Evolutionary conservation across 2,797 vertebrate genomes (phyloP).

Genomic region (Poeciliopsis turneri): DNA sequence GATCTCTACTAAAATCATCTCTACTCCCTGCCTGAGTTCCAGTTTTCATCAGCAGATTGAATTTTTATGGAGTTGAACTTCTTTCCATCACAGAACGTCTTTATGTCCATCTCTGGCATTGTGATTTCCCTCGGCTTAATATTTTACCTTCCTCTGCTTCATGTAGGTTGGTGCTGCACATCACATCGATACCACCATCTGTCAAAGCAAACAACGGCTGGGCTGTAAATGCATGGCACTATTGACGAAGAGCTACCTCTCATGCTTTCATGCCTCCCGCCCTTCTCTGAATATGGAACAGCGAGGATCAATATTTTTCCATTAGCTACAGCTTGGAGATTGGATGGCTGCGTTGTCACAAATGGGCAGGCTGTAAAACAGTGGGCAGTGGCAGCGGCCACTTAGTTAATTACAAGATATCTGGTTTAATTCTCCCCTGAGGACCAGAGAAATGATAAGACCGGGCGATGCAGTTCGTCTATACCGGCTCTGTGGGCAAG

Average conservation of each 20-base stretch:
- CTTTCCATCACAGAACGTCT: background rate
- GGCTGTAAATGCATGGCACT: conserved; percentile 42
- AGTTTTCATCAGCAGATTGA: background rate
- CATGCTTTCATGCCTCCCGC: conserved; percentile 16
- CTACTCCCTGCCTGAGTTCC: background rate
- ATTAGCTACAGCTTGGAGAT: conserved; percentile 74
- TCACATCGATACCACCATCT: conserved; percentile 56
- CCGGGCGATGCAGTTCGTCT: background rate
- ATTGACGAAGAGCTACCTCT: conserved; percentile 52
- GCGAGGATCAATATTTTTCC: conserved; percentile 80
- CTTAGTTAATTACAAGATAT: conserved; percentile 79
- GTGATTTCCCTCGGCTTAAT: background rate
- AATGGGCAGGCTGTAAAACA: conserved; percentile 60
- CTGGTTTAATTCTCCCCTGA: conserved; percentile 52
- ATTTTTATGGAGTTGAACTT: background rate
- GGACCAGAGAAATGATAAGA: conserved; percentile 23
- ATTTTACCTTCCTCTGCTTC: conserved; percentile 10
- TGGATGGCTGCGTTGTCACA: conserved; percentile 64
- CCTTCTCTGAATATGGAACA: conserved; percentile 71
- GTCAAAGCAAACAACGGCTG: conserved; percentile 44
- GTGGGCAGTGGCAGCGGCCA: conserved; percentile 57
- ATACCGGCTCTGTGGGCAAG: background rate
- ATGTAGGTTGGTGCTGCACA: conserved; percentile 22
- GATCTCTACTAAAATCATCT: background rate
- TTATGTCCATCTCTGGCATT: conserved; percentile 1